Evolutionary conservation across 1,140 invertebrate species (phyloP).

Genomic region (Zaprionus nigranus): DNA sequence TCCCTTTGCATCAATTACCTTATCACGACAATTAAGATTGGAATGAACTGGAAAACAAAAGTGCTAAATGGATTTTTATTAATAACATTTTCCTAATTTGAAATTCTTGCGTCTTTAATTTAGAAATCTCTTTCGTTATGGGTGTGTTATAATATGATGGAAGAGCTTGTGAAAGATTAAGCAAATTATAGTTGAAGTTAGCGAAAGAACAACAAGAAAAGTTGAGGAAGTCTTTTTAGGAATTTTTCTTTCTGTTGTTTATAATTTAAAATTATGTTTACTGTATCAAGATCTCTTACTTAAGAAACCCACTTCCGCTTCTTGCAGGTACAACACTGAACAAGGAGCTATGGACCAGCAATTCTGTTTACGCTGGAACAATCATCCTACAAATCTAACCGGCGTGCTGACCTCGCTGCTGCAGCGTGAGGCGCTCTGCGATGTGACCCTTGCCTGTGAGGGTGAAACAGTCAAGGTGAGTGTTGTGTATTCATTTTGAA

Average conservation of each 20-base stretch:
- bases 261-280: too few relatives aligned
- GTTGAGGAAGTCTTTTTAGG: not conserved
- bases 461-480: conserved; percentile 93
- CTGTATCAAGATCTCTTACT: not conserved
- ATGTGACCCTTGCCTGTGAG: conserved; percentile 96
- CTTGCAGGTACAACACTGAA: conserved; percentile 84
- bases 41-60: conserved; percentile 10
- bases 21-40: conserved; percentile 3
- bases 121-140: not conserved
- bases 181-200: not conserved
- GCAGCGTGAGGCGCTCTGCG: conserved; percentile 94
- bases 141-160: not conserved
- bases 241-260: not conserved
- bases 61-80: conserved; percentile 13
- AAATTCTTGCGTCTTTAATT: not conserved
- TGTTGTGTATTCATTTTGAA: not conserved
- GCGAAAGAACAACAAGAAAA: not conserved
- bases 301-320: not conserved
- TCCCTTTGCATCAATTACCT: not conserved
- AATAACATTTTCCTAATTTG: conserved; percentile 12
- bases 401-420: conserved; percentile 94
- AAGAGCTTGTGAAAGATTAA: not conserved
- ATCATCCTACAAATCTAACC: conserved; percentile 95
- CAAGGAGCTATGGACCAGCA: conserved; percentile 93
- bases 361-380: conserved; percentile 97